Percentiles rank a stretch among this genome's conserved stretches.
These are phyloP conservation scores for Pomatostomus ruficeps DNA, from an alignment of 2,113 vertebrate genomes.

Conservation along the genomic window DNA sequence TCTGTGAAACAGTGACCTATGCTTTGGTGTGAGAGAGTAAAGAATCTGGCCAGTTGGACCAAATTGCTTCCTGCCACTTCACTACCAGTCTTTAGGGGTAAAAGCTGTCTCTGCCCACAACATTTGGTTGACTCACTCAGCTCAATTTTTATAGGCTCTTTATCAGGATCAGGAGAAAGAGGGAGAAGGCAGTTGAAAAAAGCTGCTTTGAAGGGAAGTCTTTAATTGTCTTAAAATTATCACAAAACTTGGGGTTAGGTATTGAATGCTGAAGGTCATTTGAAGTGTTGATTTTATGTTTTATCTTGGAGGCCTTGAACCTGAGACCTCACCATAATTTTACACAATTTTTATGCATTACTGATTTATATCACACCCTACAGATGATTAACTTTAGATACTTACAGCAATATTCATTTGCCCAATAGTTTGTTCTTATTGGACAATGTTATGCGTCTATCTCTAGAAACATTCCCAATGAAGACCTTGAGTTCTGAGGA, in stretches of 20 bases:
- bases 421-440: background rate
- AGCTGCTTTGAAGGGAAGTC: background rate
- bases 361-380: background rate
- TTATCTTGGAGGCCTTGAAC: background rate
- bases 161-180: background rate
- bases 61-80: background rate
- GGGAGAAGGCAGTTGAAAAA: background rate
- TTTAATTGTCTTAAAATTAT: background rate
- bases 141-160: background rate
- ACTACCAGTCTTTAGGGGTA: background rate
- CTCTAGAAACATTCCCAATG: conserved; percentile 28
- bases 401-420: background rate
- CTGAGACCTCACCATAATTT: background rate
- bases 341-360: background rate
- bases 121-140: background rate
- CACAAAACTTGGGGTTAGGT: background rate
- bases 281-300: background rate
- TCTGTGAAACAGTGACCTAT: background rate
- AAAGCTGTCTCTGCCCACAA: background rate
- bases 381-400: background rate
- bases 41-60: background rate
- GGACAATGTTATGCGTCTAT: background rate
- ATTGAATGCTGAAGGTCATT: background rate
- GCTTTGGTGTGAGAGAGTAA: background rate
- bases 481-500: background rate